Conservation (phyloP, 2,113 vertebrate species). For the Microcebus murinus region DNA sequence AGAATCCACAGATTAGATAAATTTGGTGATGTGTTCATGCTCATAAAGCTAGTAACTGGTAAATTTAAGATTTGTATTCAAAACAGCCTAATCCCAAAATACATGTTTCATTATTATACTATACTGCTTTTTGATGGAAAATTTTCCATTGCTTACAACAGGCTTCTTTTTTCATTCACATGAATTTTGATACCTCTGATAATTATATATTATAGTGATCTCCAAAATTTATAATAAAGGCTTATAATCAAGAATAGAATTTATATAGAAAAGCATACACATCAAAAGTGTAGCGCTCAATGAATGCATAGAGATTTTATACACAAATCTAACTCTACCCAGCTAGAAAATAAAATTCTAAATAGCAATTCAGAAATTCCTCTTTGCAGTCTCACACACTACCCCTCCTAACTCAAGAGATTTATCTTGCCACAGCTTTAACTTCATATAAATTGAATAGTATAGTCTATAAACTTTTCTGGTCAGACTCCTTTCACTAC, state of each 20-base stretch:
- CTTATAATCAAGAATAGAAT: background rate
- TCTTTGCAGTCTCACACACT: background rate
- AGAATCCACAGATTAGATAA: background rate
- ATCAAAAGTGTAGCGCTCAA: background rate
- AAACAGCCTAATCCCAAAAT: background rate
- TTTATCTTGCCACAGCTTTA: background rate
- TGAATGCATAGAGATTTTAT: background rate
- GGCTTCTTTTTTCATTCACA: background rate
- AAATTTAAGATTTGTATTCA: background rate
- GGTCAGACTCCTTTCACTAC: background rate
- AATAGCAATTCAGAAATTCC: background rate
- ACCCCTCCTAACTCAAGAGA: background rate
- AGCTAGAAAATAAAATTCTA: background rate
- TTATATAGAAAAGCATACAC: background rate
- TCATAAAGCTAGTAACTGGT: background rate
- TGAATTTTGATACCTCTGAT: background rate
- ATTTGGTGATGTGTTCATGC: background rate
- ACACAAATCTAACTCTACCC: background rate
- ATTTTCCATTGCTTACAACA: background rate
- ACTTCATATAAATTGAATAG: background rate
- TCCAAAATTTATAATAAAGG: background rate
- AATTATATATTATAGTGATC: background rate
- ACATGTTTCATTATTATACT: background rate
- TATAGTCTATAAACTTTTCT: background rate
- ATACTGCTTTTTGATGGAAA: background rate